A percentile compares a stretch with the other conserved stretches of the same genome.
These are phyloP conservation scores for Lysandra coridon DNA, from an alignment of 2,888 invertebrate species.

Conservation along the genomic window DNA sequence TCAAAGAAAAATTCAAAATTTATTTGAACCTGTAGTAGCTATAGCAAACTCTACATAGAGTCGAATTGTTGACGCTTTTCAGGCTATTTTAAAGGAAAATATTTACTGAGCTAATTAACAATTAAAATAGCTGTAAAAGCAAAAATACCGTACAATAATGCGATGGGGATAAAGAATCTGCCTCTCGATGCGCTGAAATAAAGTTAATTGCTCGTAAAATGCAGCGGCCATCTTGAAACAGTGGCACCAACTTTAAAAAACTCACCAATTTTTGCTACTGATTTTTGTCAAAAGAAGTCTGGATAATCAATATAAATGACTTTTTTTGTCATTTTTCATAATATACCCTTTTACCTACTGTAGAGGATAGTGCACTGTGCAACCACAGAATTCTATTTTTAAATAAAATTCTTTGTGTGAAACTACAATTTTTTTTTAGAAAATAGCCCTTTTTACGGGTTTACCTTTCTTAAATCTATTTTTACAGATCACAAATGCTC, in stretches of 20 bases:
- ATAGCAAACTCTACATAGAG: background rate
- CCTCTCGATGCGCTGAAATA: constrained; percentile 50
- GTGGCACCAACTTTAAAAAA: constrained; percentile 30
- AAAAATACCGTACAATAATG: constrained; percentile 54
- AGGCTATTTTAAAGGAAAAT: background rate
- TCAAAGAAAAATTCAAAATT: background rate
- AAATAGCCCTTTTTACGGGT: too few species aligned
- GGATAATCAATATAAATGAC: too few species aligned
- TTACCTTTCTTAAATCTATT: too few species aligned
- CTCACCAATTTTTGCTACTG: background rate
- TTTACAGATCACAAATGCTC: too few species aligned
- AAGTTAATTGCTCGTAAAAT: constrained; percentile 56
- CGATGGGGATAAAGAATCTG: constrained; percentile 47
- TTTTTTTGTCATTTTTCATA: too few species aligned
- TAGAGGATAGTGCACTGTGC: too few species aligned
- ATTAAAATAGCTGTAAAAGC: constrained; percentile 20
- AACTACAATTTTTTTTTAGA: too few species aligned
- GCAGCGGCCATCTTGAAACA: constrained; percentile 46
- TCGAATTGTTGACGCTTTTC: background rate
- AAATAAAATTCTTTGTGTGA: too few species aligned
- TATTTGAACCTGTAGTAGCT: too few species aligned
- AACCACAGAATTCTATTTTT: too few species aligned
- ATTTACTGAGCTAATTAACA: background rate
- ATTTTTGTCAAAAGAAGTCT: background rate
- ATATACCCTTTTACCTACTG: too few species aligned